A percentile compares a stretch with the other conserved stretches of the same genome.
Conservation (phyloP, 2,888 invertebrate genomes). For the Pheosia tremula region DNA sequence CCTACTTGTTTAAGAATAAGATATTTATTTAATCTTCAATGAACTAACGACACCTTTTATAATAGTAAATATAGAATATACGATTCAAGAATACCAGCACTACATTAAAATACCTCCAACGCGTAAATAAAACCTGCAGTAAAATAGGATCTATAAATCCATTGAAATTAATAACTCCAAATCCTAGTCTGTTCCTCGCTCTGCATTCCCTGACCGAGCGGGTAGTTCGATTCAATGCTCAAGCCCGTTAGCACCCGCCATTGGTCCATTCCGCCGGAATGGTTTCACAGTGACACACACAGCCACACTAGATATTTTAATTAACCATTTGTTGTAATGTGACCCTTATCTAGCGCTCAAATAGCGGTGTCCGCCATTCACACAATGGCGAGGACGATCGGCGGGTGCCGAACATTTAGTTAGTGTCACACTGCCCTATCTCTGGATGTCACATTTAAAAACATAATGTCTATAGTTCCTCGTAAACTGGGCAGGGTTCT, state of each 20-base stretch:
- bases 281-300: conserved; percentile 18
- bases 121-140: too few relatives aligned
- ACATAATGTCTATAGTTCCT: conserved; percentile 14
- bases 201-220: background rate
- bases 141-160: too few relatives aligned
- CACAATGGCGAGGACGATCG: conserved; percentile 4
- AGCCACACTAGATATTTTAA: conserved; percentile 28
- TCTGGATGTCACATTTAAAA: conserved; percentile 1
- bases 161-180: conserved; percentile 7
- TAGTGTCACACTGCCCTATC: conserved; percentile 4
- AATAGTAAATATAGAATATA: too few relatives aligned
- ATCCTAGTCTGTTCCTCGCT: conserved; percentile 6
- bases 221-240: conserved; percentile 14
- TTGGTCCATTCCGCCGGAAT: conserved; percentile 18
- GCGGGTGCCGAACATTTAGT: background rate
- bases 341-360: conserved; percentile 13
- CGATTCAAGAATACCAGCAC: too few relatives aligned
- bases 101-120: too few relatives aligned
- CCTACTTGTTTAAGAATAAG: too few relatives aligned
- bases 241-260: conserved; percentile 15
- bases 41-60: too few relatives aligned
- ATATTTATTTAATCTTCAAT: too few relatives aligned
- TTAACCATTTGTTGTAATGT: conserved; percentile 28
- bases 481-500: conserved; percentile 15
- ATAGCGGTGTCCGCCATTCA: conserved; percentile 10